These are phyloP conservation scores for Neocrepidodera transversa DNA, from an alignment of 2,888 invertebrate genomes.

Conservation along the genomic window DNA sequence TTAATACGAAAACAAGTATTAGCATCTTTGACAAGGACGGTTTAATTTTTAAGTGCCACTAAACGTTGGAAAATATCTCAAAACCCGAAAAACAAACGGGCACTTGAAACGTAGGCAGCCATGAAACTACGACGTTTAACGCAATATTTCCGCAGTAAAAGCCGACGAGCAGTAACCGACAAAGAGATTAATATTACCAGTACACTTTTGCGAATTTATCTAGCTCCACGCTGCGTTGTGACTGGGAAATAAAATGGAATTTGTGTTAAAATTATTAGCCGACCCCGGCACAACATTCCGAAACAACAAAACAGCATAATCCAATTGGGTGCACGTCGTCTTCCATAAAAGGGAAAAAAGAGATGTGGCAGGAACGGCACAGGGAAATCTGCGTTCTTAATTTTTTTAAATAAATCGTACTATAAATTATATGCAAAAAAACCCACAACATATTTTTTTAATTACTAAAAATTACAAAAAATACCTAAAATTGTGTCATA, in stretches of 20 bases:
- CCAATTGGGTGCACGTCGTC: conserved; percentile 10
- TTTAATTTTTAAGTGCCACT: neutral
- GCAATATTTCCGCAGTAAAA: conserved; percentile 18
- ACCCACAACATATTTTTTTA: no score
- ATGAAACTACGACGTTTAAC: conserved; percentile 9
- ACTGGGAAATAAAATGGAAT: conserved; percentile 24
- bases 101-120: neutral
- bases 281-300: conserved; percentile 8
- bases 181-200: conserved; percentile 20
- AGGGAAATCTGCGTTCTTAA: no score
- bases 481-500: no score
- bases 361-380: neutral
- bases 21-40: no score
- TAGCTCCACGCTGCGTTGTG: neutral
- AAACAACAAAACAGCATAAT: conserved; percentile 14
- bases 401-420: no score
- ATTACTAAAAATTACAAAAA: no score
- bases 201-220: conserved; percentile 22
- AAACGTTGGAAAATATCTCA: neutral
- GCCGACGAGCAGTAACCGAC: conserved; percentile 9
- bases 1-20: no score
- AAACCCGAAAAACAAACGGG: neutral
- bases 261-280: conserved; percentile 29
- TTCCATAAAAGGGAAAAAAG: conserved; percentile 7
- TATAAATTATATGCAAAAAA: no score